Evolutionary conservation across 2,113 vertebrate genomes (phyloP).

Genomic region (Nesospiza acunhae): DNA sequence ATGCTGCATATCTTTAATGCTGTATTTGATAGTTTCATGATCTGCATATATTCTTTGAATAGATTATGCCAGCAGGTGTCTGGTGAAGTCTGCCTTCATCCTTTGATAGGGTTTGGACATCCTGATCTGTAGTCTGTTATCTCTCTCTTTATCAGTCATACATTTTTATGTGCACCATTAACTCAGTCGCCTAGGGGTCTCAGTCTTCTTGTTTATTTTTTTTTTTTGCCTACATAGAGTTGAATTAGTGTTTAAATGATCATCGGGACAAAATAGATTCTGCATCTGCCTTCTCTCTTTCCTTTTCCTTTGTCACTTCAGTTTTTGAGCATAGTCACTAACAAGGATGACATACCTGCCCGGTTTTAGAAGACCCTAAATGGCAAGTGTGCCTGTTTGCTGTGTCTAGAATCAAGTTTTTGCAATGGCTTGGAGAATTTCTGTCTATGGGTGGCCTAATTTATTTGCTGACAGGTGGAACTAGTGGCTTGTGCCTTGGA

Average conservation of each 20-base stretch:
- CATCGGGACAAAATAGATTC: neutral
- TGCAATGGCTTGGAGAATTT: neutral
- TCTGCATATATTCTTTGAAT: neutral
- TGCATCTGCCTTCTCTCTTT: neutral
- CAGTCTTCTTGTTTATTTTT: neutral
- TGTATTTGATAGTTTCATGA: neutral
- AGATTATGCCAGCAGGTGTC: neutral
- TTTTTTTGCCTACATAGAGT: neutral
- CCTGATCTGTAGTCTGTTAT: neutral
- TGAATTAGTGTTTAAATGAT: neutral
- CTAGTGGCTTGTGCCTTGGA: neutral
- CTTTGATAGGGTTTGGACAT: neutral
- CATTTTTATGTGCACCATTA: neutral
- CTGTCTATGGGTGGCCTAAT: fast-evolving
- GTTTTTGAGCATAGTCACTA: neutral
- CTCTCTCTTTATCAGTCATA: neutral
- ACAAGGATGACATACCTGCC: fast-evolving
- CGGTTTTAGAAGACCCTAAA: neutral
- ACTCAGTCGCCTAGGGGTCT: neutral
- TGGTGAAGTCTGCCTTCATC: neutral
- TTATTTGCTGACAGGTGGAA: neutral
- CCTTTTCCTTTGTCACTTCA: neutral
- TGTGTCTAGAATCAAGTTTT: neutral
- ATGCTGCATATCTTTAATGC: neutral
- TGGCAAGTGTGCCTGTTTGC: neutral